Percentiles rank a stretch among this genome's conserved stretches.
phyloP scores from a whole-genome alignment of 2,888 invertebrate species.

The Drosophila kuntzei region DNA sequence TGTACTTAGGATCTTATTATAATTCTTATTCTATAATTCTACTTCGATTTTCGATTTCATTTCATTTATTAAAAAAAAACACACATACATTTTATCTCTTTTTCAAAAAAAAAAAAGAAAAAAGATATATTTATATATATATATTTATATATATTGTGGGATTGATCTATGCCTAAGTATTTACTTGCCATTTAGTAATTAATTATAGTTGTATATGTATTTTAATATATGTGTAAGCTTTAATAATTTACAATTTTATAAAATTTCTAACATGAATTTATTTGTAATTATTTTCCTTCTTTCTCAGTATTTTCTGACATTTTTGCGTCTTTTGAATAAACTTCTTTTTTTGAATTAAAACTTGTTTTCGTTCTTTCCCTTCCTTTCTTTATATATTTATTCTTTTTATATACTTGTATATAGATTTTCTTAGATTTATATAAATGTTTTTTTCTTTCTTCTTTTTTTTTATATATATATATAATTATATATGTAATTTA shows the following conservation, averaged over 20 bases:
- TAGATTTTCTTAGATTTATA: slow-evolving; percentile 36
- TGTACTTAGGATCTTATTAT: slow-evolving; percentile 23
- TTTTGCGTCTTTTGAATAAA: slow-evolving; percentile 44
- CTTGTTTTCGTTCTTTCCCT: background rate
- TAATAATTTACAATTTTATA: slow-evolving; percentile 74
- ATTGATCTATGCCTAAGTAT: slow-evolving; percentile 38
- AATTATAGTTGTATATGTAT: slow-evolving; percentile 20
- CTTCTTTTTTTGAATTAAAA: slow-evolving; percentile 53
- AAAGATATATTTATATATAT: slow-evolving; percentile 16
- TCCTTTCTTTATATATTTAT: slow-evolving; percentile 34
- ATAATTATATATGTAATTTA: slow-evolving; percentile 46
- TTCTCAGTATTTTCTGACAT: slow-evolving; percentile 5
- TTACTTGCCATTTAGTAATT: slow-evolving; percentile 41
- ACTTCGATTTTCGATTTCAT: slow-evolving; percentile 24
- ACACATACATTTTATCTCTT: slow-evolving; percentile 19
- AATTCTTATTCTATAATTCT: slow-evolving; percentile 10
- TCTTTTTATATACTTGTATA: slow-evolving; percentile 40
- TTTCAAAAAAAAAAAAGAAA: slow-evolving; percentile 28
- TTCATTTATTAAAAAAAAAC: slow-evolving; percentile 39
- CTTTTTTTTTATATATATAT: slow-evolving; percentile 28
- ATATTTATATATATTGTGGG: slow-evolving; percentile 40
- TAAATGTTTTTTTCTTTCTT: slow-evolving; percentile 30
- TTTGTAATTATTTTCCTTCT: slow-evolving; percentile 27
- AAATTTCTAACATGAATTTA: slow-evolving; percentile 60
- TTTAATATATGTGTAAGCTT: slow-evolving; percentile 20